Evolutionary conservation across 2,888 invertebrate genomes (phyloP), one percentile per base, ranked within the genome.

Genomic region (Nomada hirtipes): DNA sequence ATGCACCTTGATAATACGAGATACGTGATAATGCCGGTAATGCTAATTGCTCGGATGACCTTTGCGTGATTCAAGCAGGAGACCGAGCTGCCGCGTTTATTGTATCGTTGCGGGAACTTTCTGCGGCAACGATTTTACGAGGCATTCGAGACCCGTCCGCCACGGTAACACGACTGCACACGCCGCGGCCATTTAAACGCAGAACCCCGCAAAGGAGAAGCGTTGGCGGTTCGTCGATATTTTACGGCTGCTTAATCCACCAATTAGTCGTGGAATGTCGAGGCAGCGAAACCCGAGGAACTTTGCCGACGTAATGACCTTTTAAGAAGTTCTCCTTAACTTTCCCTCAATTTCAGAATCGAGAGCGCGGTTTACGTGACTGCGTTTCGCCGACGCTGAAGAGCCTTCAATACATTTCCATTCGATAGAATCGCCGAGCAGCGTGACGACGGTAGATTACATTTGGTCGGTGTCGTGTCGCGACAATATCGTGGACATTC

Each of bases 11-110:
- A 53, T 78, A 71, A 64, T 80, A 72, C 74, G 77, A 71, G 86
- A 88, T 88, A 85, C 84, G 86, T 55, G 87, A 85, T 87, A 87
- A 82, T 76, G 71, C 71, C 67, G 47, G 84, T 88, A 88, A 84
- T 86, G 81, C 86, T 89, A 91, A 91, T 91, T 91, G 89, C 85
- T 79, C 74, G 78, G 83, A 60, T 88, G 89, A 92, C 91, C 92
- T 92, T 92, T 92, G 92, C 92, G 91, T 92, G 92, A 89, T 89
- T 71, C 85, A 73, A 70, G 73, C 71, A 73, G 76, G 77, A 79
- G 81, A 81, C 77, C 79, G 60, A 65, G 64, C 20, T 42, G 42
- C 59, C 57, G 76, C 75, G 83, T 77, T 74, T 73, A 55, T 80
- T 59, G 60, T 76, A 76, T 72, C 82, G 76, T 84, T 74, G 77